Evolutionary conservation across 2,113 vertebrate species (phyloP).

Genomic region (Perccottus glenii): DNA sequence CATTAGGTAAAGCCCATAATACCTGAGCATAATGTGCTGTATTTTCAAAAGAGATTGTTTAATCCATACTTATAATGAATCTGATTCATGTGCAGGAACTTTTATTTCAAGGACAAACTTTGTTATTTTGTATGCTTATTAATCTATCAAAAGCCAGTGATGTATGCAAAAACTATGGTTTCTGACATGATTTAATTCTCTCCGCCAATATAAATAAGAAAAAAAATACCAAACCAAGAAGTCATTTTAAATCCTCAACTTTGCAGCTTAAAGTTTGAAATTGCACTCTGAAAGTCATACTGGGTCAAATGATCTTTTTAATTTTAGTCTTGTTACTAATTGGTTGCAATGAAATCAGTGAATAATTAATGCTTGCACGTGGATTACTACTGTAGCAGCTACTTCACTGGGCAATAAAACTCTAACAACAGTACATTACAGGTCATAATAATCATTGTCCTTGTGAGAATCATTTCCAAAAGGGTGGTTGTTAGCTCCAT

Average conservation of each 20-base stretch:
- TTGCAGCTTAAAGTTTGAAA: not conserved
- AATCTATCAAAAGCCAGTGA: not conserved
- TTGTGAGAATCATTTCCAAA: slow-evolving; percentile 7
- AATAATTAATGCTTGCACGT: not conserved
- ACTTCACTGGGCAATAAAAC: not conserved
- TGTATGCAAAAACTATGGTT: not conserved
- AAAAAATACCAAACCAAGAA: not conserved
- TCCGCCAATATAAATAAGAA: not conserved
- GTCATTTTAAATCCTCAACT: not conserved
- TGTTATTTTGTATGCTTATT: not conserved
- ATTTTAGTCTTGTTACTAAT: slow-evolving; percentile 8
- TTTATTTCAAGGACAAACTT: not conserved
- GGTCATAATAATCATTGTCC: slow-evolving; percentile 8
- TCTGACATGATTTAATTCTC: not conserved
- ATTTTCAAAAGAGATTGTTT: not conserved
- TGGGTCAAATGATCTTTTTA: not conserved
- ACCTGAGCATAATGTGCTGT: not conserved
- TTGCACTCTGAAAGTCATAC: not conserved
- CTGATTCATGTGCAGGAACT: not conserved
- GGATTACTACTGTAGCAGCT: not conserved
- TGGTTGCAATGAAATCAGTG: not conserved
- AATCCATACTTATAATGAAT: not conserved
- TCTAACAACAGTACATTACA: slow-evolving; percentile 1
- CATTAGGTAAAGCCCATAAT: no score
- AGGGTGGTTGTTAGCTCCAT: not conserved